phyloP scores from a whole-genome alignment of 2,113 vertebrate species.

The Odocoileus virginianus region DNA sequence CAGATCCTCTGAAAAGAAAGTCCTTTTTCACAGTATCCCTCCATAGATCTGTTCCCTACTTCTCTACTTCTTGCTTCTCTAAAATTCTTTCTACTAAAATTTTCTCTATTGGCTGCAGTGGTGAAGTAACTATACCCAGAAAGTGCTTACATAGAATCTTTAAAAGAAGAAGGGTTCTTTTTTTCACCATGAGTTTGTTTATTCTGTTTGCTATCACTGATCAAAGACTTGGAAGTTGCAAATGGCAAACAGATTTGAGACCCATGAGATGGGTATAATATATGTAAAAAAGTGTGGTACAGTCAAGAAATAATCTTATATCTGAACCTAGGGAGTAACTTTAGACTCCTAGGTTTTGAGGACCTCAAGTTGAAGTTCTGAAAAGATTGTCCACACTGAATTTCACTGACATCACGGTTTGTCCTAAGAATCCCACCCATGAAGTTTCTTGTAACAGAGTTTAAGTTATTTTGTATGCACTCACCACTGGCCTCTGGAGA shows the following conservation, averaged over 20 bases:
- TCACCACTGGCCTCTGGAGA: background rate
- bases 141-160: background rate
- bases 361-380: background rate
- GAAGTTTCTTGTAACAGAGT: background rate
- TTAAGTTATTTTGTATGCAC: background rate
- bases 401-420: background rate
- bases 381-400: background rate
- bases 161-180: background rate
- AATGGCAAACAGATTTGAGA: background rate
- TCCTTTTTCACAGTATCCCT: background rate
- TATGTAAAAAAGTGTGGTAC: background rate
- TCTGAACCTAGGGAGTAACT: background rate
- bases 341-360: background rate
- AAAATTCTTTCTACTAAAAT: conserved; percentile 1
- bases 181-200: background rate
- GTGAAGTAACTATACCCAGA: background rate
- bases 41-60: background rate
- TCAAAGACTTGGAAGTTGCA: background rate
- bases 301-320: background rate
- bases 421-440: background rate
- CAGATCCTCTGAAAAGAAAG: background rate
- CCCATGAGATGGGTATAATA: background rate
- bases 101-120: background rate
- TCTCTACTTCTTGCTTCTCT: background rate
- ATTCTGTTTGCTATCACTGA: background rate